phyloP scores from a whole-genome alignment of 2,113 vertebrate species.

The Psittacara wagleri region DNA sequence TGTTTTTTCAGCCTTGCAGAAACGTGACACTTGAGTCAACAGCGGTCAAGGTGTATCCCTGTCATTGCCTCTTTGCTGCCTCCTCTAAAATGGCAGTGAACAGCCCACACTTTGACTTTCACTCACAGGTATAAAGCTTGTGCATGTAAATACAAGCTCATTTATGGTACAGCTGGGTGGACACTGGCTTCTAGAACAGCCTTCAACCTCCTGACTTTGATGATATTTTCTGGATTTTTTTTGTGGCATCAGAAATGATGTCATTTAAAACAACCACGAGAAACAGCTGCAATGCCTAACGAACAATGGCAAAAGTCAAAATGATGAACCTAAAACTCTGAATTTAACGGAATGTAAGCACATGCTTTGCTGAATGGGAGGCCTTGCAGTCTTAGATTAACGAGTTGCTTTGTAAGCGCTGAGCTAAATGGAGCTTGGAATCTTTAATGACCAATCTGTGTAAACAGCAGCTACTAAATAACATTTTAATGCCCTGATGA shows the following conservation, averaged over 20 bases:
- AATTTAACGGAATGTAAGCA: not conserved
- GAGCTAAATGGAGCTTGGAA: conserved; percentile 40
- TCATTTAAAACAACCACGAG: not conserved
- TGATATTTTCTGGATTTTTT: not conserved
- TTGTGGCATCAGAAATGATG: not conserved
- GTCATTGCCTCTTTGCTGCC: not conserved
- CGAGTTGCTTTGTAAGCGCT: conserved; percentile 24
- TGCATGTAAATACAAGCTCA: not conserved
- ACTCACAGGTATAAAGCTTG: not conserved
- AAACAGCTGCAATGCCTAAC: not conserved
- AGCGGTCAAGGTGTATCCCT: not conserved
- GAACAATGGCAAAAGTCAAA: not conserved
- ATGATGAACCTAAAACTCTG: not conserved
- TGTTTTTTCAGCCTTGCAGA: conserved; percentile 2
- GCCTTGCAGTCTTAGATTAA: not conserved
- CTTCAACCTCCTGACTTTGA: not conserved
- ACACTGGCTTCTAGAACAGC: not conserved
- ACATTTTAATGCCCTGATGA: conserved; percentile 46
- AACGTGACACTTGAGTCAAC: conserved; percentile 30
- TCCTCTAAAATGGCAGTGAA: not conserved
- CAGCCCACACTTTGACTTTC: not conserved
- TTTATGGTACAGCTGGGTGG: not conserved
- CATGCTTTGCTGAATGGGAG: not conserved
- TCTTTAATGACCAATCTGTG: conserved; percentile 54
- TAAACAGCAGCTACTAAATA: conserved; percentile 56